Evolutionary conservation across 2,888 invertebrate genomes (phyloP), one percentile per base, ranked within the genome.

Genomic region (Habrosyne pyritoides): DNA sequence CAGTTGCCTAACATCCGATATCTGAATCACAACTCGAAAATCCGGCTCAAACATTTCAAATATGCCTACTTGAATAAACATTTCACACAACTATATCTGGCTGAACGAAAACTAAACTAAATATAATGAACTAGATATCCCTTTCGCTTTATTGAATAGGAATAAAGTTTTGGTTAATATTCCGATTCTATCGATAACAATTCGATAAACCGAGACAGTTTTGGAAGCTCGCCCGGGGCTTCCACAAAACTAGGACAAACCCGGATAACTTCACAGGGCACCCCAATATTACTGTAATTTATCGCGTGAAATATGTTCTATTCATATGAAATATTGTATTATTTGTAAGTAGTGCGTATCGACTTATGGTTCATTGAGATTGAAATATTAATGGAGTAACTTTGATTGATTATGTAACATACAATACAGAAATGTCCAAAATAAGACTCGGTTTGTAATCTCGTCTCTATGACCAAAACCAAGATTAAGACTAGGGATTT

Each of bases 161-260:
- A 42, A 42, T 42, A 18, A 18, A 42, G 42, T 18, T 42, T 42
- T 5, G 18, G 42, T 42, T 42, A 42, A 42, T 42, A 18, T 42
- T 18, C 8, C 42, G 8, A 42, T 42, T n/a, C 42, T 6, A 42
- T 42, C 42, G 18, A 42, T 42, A 42, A 42, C 42, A 42, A 42
- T 42, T 18, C 18, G 18, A 42, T 42, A 18, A 42, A 42, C 18
- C 42, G 42, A 18, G 42, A 42, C 42, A 42, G 42, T 18, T 42
- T 42, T 42, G 42, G 42, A 18, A 42, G 42, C 12, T 42, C 42
- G 42, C 42, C 42, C 42, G 42, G 42, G 18, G 42, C 42, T n/a
- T 18, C 18, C 42, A 5, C 18, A 18, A 42, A 42, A 42, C 42
- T 42, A 18, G 42, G 42, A 42, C 42, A 42, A 42, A 42, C 42